Base-by-base conservation (phyloP, 2,797 vertebrate genomes). In the Mionectes olivaceus region DNA sequence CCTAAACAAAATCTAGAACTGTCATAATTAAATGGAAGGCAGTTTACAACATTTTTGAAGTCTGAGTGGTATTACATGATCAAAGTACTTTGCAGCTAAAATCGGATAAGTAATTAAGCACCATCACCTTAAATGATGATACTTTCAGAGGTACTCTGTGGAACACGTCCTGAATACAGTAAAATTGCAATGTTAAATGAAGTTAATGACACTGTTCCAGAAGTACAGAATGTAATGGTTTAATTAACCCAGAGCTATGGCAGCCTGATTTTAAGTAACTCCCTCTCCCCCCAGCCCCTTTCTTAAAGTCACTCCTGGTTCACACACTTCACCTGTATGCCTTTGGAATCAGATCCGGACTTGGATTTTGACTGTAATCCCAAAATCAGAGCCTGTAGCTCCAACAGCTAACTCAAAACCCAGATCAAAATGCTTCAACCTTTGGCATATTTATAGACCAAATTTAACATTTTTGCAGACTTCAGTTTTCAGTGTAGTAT, bases 51-150 rank as follows among this genome's bases (percentile, higher is more conserved):
- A 44, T 69, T 89, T 95, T 41, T 86, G 84, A 89, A 83, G 79
- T 39, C 46, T 18, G 70, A 13, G 55, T 68, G 82, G 82, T 53
- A 73, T 91, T 85, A 64, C 19, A 11, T 9, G 82, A 64, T 32
- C 52, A 44, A 94, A 92, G 90, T 55, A 91, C 61, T 91, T 82
- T 9, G 57, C 53, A 87, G 83, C 60, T 95, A 92, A 94, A 95
- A 93, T 30, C 33, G 68, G 46, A 0, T 44, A 81, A 90, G 92
- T 95, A 96, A 96, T 95, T 95, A 96, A 94, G 91, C 86, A 77
- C 70, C 60, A 91, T 95, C 93, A 88, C 86, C 47, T 75, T 70
- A 76, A 92, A 87, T 53, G n/a, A 75, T 17, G 79, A 73, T 67
- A 81, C 46, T 84, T 92, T 61, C 37, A 44, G 73, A 92, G 76